Conservation (phyloP, 2,797 vertebrate genomes). For the Gymnoscopelus braueri region DNA sequence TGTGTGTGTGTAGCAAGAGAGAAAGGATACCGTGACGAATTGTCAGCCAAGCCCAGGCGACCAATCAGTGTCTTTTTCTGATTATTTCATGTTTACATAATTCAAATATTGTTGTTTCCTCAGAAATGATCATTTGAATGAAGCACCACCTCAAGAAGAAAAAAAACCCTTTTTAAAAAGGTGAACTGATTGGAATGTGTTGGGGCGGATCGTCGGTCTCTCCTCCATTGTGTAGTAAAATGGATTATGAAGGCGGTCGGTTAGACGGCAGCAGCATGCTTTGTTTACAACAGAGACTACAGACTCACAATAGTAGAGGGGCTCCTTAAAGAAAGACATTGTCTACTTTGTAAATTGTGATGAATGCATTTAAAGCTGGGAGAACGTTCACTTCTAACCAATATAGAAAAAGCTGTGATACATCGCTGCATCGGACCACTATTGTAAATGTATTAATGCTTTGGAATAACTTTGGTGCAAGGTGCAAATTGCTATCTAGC, state of each 20-base stretch:
- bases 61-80: conserved; percentile 23
- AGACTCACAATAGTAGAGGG: too few relatives aligned
- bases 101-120: conserved; percentile 21
- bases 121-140: conserved; percentile 16
- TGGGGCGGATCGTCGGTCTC: conserved; percentile 48
- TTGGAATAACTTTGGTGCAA: too few relatives aligned
- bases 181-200: conserved; percentile 33
- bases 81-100: conserved; percentile 5
- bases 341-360: too few relatives aligned
- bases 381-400: too few relatives aligned
- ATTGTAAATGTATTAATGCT: too few relatives aligned
- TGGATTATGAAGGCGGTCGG: conserved; percentile 78
- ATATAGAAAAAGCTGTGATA: too few relatives aligned
- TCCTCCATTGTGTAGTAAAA: conserved; percentile 71
- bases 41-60: conserved; percentile 46
- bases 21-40: conserved; percentile 73
- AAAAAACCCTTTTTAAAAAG: conserved; percentile 22
- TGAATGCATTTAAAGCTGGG: too few relatives aligned
- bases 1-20: conserved; percentile 26
- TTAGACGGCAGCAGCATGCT: conserved; percentile 73
- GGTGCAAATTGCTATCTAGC: too few relatives aligned
- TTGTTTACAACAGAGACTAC: conserved; percentile 62
- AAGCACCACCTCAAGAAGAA: conserved; percentile 20
- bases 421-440: too few relatives aligned
- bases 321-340: too few relatives aligned